phyloP scores from a whole-genome alignment of 2,113 vertebrate species.

The Salminus brasiliensis region DNA sequence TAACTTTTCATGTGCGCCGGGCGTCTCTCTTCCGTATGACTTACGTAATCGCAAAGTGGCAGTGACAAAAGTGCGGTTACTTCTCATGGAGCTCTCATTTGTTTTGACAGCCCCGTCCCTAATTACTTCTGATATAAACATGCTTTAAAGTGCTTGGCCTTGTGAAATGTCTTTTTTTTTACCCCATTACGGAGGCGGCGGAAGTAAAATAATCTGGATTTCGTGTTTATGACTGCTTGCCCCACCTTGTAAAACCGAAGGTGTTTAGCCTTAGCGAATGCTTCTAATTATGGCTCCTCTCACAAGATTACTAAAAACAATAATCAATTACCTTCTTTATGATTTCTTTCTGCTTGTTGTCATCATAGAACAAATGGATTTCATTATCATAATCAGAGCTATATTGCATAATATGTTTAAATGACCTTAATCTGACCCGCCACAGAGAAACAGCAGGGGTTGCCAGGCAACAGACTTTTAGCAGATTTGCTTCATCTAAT shows the following conservation, averaged over 20 bases:
- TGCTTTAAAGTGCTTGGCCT: background rate
- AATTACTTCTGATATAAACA: background rate
- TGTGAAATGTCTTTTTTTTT: too few species aligned
- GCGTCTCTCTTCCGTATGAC: background rate
- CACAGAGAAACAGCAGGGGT: constrained; percentile 16
- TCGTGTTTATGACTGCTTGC: background rate
- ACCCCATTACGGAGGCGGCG: too few species aligned
- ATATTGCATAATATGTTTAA: constrained; percentile 7
- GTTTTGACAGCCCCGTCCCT: background rate
- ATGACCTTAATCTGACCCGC: background rate
- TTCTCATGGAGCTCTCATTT: background rate
- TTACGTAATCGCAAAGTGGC: constrained; percentile 10
- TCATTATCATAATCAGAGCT: background rate
- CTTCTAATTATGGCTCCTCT: background rate
- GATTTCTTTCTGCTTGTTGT: background rate
- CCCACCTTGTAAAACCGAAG: too few species aligned
- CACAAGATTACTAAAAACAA: background rate
- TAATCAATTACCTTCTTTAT: constrained; percentile 2
- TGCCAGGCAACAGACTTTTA: constrained; percentile 39
- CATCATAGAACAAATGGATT: constrained; percentile 4
- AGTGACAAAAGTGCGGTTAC: background rate
- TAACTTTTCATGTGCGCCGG: background rate
- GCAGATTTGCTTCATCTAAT: constrained; percentile 18
- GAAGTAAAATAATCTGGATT: too few species aligned
- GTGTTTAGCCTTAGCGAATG: background rate